phyloP scores from a whole-genome alignment of 2,888 invertebrate genomes.

The Dascillus cervinus region DNA sequence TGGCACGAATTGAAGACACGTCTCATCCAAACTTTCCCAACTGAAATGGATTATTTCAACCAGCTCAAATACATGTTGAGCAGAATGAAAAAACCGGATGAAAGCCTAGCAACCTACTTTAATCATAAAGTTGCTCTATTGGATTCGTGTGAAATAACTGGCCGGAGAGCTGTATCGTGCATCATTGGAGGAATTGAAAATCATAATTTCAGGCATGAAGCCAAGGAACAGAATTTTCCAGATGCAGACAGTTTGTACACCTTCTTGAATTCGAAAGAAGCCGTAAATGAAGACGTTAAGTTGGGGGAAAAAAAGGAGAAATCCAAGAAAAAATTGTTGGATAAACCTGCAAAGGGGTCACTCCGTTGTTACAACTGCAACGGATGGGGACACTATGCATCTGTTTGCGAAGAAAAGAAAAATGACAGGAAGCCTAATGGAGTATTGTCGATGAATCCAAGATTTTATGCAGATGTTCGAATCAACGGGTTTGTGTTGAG shows the following conservation, averaged over 20 bases:
- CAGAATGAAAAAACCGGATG: conserved; percentile 17
- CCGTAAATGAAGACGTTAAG: not conserved
- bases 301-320: not conserved
- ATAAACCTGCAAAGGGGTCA: too few species aligned
- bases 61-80: conserved; percentile 19
- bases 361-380: conserved; percentile 1
- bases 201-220: conserved; percentile 1
- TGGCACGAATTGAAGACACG: conserved; percentile 15
- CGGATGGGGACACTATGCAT: not conserved
- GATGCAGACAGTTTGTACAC: conserved; percentile 10
- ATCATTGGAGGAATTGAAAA: conserved; percentile 23
- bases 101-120: conserved; percentile 23
- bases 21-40: conserved; percentile 17
- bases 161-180: conserved; percentile 25
- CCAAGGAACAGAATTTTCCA: conserved; percentile 7
- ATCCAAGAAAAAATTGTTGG: not conserved
- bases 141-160: conserved; percentile 20
- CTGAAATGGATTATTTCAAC: conserved; percentile 16
- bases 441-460: conserved; percentile 4
- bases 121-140: conserved; percentile 23
- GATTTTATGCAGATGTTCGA: conserved; percentile 13
- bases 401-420: not conserved
- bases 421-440: conserved; percentile 1
- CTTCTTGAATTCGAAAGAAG: conserved; percentile 7
- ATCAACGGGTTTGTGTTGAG: conserved; percentile 14